A percentile compares a stretch with the other conserved stretches of the same genome.
These are phyloP conservation scores for Drosophila diplacantha DNA, from an alignment of 2,888 invertebrate genomes.

Conservation along the genomic window DNA sequence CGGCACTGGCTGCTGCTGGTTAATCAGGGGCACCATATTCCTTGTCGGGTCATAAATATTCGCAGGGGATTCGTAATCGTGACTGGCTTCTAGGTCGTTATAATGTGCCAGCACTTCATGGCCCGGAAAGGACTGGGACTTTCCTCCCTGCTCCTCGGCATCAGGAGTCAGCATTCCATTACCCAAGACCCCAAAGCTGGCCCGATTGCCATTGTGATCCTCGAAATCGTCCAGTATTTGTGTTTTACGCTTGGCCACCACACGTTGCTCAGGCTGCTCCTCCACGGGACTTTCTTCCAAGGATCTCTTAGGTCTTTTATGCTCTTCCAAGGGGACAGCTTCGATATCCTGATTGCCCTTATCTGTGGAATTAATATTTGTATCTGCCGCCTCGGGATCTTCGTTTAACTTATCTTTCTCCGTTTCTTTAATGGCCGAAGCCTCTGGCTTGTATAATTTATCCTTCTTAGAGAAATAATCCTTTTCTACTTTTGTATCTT, in stretches of 20 bases:
- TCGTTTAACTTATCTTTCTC: neutral
- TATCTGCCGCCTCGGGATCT: neutral
- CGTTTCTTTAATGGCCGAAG: neutral
- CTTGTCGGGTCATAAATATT: slow-evolving; percentile 32
- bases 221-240: slow-evolving; percentile 45
- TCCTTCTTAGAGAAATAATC: neutral
- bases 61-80: slow-evolving; percentile 4
- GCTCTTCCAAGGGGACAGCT: slow-evolving; percentile 13
- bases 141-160: slow-evolving; percentile 13
- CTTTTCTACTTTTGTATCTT: neutral
- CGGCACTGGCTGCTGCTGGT: slow-evolving; percentile 15
- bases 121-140: slow-evolving; percentile 14
- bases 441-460: neutral
- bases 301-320: slow-evolving; percentile 28
- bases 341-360: slow-evolving; percentile 8
- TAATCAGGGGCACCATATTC: slow-evolving; percentile 45
- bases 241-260: slow-evolving; percentile 5
- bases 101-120: slow-evolving; percentile 4
- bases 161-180: slow-evolving; percentile 36
- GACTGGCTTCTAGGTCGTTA: slow-evolving; percentile 13
- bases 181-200: slow-evolving; percentile 25
- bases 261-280: neutral
- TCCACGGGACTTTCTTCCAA: neutral
- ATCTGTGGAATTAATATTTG: slow-evolving; percentile 37
- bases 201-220: slow-evolving; percentile 60